Conservation (phyloP, 2,113 vertebrate genomes). For the Myanophis thanlyinensis region DNA sequence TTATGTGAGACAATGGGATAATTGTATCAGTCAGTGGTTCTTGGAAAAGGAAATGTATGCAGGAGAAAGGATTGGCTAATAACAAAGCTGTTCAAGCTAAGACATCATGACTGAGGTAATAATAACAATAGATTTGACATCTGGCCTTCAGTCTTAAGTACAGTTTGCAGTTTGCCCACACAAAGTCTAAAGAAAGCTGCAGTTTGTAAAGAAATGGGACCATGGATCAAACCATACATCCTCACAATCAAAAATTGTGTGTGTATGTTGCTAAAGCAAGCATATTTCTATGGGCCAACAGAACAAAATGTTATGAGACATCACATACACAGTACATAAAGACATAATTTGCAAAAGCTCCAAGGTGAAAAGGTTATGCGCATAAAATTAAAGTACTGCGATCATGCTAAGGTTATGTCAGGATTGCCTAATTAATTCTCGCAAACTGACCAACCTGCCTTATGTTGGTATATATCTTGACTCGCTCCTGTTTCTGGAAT, state of each 20-base stretch:
- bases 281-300: not conserved
- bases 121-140: not conserved
- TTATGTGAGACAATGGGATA: conserved; percentile 9
- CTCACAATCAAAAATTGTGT: not conserved
- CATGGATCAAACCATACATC: not conserved
- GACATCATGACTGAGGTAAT: not conserved
- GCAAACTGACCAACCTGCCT: not conserved
- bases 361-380: not conserved
- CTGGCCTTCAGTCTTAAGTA: not conserved
- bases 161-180: not conserved
- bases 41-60: not conserved
- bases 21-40: not conserved
- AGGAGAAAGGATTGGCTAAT: not conserved
- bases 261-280: not conserved
- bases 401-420: not conserved
- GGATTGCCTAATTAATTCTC: not conserved
- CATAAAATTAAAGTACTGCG: not conserved
- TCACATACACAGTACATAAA: too few relatives aligned
- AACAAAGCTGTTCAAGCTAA: not conserved
- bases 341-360: not conserved
- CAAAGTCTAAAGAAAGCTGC: not conserved
- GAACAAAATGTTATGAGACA: not conserved
- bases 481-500: not conserved
- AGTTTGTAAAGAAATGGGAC: not conserved
- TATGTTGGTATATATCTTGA: not conserved